Evolutionary conservation across 2,888 invertebrate species (phyloP).

Genomic region (Tinea trinotella): DNA sequence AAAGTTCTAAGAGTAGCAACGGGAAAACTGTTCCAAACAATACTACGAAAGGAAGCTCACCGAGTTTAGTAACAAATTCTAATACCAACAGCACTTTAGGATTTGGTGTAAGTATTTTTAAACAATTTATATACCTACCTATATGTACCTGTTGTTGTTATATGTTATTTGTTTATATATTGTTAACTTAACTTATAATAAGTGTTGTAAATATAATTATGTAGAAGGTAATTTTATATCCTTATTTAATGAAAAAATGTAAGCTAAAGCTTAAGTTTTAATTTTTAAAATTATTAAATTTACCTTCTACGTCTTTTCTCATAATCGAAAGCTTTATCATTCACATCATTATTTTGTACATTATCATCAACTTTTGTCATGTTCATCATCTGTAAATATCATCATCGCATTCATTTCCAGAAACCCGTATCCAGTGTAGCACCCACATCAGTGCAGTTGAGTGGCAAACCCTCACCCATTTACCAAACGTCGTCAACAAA

Average conservation of each 20-base stretch:
- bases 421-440: slow-evolving; percentile 91
- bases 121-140: no score
- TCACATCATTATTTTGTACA: background rate
- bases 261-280: no score
- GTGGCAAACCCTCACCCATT: slow-evolving; percentile 80
- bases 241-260: no score
- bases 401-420: slow-evolving; percentile 66
- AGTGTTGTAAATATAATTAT: no score
- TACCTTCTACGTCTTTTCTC: background rate
- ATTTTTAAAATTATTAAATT: no score
- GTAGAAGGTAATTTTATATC: no score
- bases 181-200: no score
- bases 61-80: slow-evolving; percentile 52
- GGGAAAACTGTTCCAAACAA: slow-evolving; percentile 38
- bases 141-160: no score
- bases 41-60: slow-evolving; percentile 47
- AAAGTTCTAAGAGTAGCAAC: slow-evolving; percentile 41
- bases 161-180: no score
- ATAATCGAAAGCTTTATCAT: slow-evolving; percentile 1
- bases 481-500: slow-evolving; percentile 87
- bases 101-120: slow-evolving; percentile 53
- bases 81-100: slow-evolving; percentile 55
- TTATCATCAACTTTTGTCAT: slow-evolving; percentile 23
- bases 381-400: slow-evolving; percentile 56
- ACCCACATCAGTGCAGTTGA: slow-evolving; percentile 80